These are phyloP conservation scores for Platypus cylindrus DNA, from an alignment of 2,888 invertebrate genomes.

Conservation along the genomic window DNA sequence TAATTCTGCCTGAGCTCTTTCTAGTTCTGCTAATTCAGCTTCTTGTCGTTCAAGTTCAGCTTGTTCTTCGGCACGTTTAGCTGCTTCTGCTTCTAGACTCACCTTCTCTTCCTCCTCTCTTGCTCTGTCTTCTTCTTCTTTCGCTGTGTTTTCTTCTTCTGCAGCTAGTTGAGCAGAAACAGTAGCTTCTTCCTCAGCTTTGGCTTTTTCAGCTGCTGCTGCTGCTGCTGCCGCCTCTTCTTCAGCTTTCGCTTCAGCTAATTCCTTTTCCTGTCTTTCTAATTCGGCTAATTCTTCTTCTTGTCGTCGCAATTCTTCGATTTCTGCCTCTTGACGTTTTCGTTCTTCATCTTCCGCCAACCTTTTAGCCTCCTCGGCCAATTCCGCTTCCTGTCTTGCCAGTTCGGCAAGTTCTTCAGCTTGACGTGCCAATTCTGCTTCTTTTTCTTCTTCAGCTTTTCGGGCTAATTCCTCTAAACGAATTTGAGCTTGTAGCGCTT, in stretches of 20 bases:
- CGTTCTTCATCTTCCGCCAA: constrained; percentile 44
- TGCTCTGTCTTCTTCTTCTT: constrained; percentile 42
- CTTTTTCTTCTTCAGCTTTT: constrained; percentile 50
- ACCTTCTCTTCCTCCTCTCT: constrained; percentile 37
- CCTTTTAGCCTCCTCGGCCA: constrained; percentile 44
- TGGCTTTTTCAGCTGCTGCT: constrained; percentile 40
- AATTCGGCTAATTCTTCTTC: constrained; percentile 51
- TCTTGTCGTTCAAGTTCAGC: constrained; percentile 30
- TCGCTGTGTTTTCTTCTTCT: constrained; percentile 41
- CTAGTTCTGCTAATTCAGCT: constrained; percentile 26
- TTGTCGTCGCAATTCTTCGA: constrained; percentile 40
- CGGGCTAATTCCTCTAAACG: constrained; percentile 46
- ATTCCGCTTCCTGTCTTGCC: constrained; percentile 48
- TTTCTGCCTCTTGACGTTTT: constrained; percentile 46
- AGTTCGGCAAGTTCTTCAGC: constrained; percentile 35
- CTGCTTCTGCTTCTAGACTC: constrained; percentile 6
- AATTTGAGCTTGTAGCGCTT: constrained; percentile 36
- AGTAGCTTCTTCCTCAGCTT: constrained; percentile 42
- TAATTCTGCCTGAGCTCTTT: constrained; percentile 26
- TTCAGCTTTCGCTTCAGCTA: constrained; percentile 45
- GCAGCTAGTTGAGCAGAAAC: no score
- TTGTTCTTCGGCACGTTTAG: constrained; percentile 42
- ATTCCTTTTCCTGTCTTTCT: constrained; percentile 42
- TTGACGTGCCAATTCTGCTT: constrained; percentile 55
- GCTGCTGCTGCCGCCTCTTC: constrained; percentile 34